Evolutionary conservation across 2,797 vertebrate genomes (phyloP), one percentile per base, ranked within the genome.

Genomic region (Rachycentron canadum): DNA sequence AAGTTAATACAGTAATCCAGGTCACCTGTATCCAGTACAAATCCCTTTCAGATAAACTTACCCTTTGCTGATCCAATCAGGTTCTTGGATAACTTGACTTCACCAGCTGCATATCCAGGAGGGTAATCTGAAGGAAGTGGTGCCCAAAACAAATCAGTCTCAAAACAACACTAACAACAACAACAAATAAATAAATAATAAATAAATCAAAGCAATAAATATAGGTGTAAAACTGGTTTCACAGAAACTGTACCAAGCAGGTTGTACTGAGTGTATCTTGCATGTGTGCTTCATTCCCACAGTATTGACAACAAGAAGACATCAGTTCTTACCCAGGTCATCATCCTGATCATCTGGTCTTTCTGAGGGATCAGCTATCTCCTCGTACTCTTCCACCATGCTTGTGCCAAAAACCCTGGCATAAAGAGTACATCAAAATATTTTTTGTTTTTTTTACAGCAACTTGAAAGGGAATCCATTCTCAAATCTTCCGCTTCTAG

Each of bases 301-400:
- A 28, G 2, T 19, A 41, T 34, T 5, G 40, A 30, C 52, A 19
- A 8, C 2, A 43, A 56, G 3, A 64, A 4, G 28, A 36, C 28
- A 64, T 91, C 80, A 96, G 41, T 50, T 32, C 92, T 94, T 86
- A 99, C 98, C 98, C 80, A 96, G 94, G 69, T 99, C 97, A 64
- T 99, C 97, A 80, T 99, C 98, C 73, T 95, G 96, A 38, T 96
- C 93, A 21, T 97, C 97, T 26, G 95, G 89, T 70, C 97, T 94
- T 82, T 99, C 98, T 38, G 95, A 92, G 1, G 97, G 96, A 79
- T 99, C 97, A 23, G 96, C 96, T 76, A 96, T 98, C 93, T 99
- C 96, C 81, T 99, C 98, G 49, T 99, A 99, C 81, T 99, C 98
- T 85, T 99, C 98, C 74, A 99, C 98, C 98, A 99, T 99, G 88